Percentiles rank a stretch among this genome's conserved stretches.
These are phyloP conservation scores for Gorsachius magnificus DNA, from an alignment of 2,797 vertebrate genomes.

Conservation along the genomic window DNA sequence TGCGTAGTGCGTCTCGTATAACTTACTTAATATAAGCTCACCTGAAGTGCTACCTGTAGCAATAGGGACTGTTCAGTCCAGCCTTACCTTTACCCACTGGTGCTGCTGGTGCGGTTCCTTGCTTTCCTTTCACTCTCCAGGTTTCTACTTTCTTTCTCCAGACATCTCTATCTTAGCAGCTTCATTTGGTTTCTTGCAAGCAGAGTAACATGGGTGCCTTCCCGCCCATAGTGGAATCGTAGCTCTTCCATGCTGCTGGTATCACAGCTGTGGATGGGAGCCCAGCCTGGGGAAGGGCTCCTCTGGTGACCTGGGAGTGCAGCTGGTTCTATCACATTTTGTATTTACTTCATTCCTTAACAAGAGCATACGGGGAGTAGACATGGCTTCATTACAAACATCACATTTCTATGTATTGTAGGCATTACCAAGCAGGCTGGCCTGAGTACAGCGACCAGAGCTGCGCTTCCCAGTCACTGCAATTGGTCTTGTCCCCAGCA, in stretches of 20 bases:
- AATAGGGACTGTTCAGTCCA: accelerated
- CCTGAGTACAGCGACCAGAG: not conserved
- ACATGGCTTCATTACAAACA: not conserved
- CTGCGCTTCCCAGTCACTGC: not conserved
- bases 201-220: accelerated
- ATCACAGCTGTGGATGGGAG: not conserved
- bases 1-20: no score
- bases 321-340: not conserved
- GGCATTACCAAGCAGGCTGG: not conserved
- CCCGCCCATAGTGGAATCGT: accelerated
- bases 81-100: accelerated
- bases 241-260: not conserved
- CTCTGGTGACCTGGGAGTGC: accelerated
- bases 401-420: not conserved
- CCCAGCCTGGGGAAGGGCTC: not conserved
- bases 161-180: not conserved
- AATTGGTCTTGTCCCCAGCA: not conserved
- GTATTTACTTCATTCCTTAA: not conserved
- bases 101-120: not conserved
- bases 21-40: not conserved
- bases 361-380: not conserved
- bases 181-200: not conserved
- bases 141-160: not conserved
- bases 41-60: accelerated
- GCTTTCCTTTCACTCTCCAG: not conserved